Base-by-base conservation (phyloP, 1,140 invertebrate species). In the Cryptotermes secundus region DNA sequence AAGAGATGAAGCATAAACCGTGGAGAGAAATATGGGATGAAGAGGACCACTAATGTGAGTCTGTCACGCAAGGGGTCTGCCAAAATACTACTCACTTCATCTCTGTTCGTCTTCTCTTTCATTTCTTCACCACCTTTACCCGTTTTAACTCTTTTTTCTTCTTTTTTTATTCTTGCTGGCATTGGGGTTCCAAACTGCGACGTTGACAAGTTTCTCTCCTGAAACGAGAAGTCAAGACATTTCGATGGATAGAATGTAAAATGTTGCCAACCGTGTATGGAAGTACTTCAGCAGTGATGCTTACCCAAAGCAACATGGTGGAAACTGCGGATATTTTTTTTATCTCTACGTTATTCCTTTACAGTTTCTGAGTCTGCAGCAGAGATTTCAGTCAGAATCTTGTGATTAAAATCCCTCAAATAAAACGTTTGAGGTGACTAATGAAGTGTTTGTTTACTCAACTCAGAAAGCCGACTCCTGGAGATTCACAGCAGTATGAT, bases 21-120 rank as follows among this genome's bases (percentile, higher is more conserved):
- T n/a, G 35, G 59, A 72, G 83, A 83, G 83, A 83, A 83, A 83
- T 83, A 83, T 83, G 83, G 59, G 83, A 59, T 34, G 53, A 72
- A 34, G 22, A 72, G 38, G 10, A 34, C 9, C 45, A 83, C 59
- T 83, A 83, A 83, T 83, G 83, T 45, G 53, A 36, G 19, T 59
- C 35, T 31, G 83, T 83, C 83, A 83, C 83, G 83, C 59, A 31
- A 83, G 45, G 42, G 10, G 82, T 45, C 35, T 45, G 53, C 34
- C 42, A 82, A 82, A 82, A 82, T 82, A 82, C 81, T 49, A 14
- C 45, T 49, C 45, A 49, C 45, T 81, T 81, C 80, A 34, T 35
- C 80, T 81, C 42, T 35, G 9, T 81, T 34, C 26, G 14, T 35
- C 34, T 35, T 26, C 80, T 35, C 45, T 45, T 45, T 45, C 45